Evolutionary conservation across 1,140 invertebrate species (phyloP).

Genomic region (Microplitis mediator): DNA sequence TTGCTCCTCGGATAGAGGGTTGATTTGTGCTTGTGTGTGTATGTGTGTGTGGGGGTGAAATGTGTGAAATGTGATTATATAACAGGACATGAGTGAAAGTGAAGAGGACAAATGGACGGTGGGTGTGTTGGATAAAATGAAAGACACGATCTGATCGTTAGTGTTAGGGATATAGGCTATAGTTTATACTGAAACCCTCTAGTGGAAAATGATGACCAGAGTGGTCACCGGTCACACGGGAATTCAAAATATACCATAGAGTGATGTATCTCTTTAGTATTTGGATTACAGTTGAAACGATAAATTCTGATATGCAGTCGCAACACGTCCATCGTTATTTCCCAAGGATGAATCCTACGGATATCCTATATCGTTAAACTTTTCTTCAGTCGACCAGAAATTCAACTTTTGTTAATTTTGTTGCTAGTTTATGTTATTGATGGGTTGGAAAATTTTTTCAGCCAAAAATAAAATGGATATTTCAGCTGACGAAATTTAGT

Average conservation of each 20-base stretch:
- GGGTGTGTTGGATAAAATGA: not conserved
- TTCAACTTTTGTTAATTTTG: not conserved
- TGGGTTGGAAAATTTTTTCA: not conserved
- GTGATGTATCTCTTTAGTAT: too few species aligned
- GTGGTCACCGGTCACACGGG: constrained; percentile 19
- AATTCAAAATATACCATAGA: constrained; percentile 24
- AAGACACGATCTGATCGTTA: constrained; percentile 16
- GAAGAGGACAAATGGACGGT: not conserved
- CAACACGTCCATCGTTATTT: constrained; percentile 29
- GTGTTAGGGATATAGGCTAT: constrained; percentile 14
- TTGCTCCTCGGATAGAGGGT: constrained; percentile 7
- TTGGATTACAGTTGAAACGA: not conserved
- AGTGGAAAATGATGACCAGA: constrained; percentile 14
- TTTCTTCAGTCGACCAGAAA: not conserved
- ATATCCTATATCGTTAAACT: constrained; percentile 25
- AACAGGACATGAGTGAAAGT: constrained; percentile 21
- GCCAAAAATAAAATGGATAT: too few species aligned
- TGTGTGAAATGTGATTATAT: constrained; percentile 27
- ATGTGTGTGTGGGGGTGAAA: too few species aligned
- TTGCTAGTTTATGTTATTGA: not conserved
- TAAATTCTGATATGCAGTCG: constrained; percentile 3
- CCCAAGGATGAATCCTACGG: constrained; percentile 23
- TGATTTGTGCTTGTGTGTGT: too few species aligned
- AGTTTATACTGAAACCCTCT: constrained; percentile 2
- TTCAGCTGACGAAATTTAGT: too few species aligned